Conservation (phyloP, 2,888 invertebrate genomes). For the Arge pagana region DNA sequence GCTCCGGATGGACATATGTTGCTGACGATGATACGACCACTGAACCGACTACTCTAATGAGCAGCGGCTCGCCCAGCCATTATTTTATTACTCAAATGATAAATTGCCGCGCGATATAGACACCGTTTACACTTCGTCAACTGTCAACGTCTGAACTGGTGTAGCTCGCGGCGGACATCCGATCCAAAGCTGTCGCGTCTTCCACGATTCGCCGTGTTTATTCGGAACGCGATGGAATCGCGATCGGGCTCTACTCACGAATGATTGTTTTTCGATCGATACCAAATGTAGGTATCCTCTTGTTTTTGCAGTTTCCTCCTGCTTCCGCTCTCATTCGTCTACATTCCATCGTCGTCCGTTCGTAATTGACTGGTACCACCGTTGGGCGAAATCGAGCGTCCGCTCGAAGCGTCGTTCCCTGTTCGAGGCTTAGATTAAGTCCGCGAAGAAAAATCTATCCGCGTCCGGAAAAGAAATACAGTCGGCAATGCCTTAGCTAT, state of each 20-base stretch:
- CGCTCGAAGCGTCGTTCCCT: constrained; percentile 44
- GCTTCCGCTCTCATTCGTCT: too few relatives aligned
- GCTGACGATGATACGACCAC: too few relatives aligned
- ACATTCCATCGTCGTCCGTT: too few relatives aligned
- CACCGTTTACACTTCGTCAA: constrained; percentile 23
- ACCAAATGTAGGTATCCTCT: too few relatives aligned
- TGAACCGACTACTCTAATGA: constrained; percentile 20
- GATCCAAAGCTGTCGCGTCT: constrained; percentile 1
- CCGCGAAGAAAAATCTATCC: constrained; percentile 56
- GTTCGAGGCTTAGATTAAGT: constrained; percentile 56
- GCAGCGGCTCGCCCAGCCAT: constrained; percentile 31
- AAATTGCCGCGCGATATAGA: constrained; percentile 32
- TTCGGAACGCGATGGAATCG: not conserved
- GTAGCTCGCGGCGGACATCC: not conserved
- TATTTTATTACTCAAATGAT: constrained; percentile 39
- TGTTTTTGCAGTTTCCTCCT: too few relatives aligned
- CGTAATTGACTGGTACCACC: too few relatives aligned
- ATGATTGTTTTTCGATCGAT: too few relatives aligned
- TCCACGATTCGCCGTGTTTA: not conserved
- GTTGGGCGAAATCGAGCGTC: constrained; percentile 1
- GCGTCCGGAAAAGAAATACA: constrained; percentile 26
- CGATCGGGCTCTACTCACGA: too few relatives aligned
- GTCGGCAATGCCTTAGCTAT: constrained; percentile 29
- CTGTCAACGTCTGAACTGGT: constrained; percentile 23
- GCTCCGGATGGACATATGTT: too few relatives aligned